Base-by-base conservation (phyloP, 2,888 invertebrate species). In the Frankliniella fusca region DNA sequence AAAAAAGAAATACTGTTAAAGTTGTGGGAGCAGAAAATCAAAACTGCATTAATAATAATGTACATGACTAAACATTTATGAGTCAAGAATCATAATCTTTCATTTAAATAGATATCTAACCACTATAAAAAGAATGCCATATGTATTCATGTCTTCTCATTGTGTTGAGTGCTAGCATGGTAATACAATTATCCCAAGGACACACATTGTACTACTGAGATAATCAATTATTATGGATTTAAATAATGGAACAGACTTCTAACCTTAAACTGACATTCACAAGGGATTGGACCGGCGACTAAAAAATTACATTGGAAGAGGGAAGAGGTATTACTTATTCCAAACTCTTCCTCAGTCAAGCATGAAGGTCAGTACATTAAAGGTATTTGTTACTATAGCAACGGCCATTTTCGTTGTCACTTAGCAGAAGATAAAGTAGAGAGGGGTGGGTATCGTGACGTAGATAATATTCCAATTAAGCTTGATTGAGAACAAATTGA, bases 341-440 rank as follows among this genome's bases (percentile, higher is more conserved):
- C 7, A 27, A 5, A 76, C 70, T 76, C 27, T 76, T 76, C 27
- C 23, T 76, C 70, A n/a, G 10, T 76, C 70, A 76, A 1, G 70
- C 70, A 76, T 76, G 70, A 76, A 76, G 70, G 70, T 76, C 70
- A 76, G 70, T 23, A 23, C 70, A 76, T 76, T 76, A 76, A 23
- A 76, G 70, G 70, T 76, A 76, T 76, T 76, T 76, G 70, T 76
- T 76, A 76, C 70, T 76, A 76, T 76, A 76, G 70, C 70, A 76
- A 76, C 70, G 70, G 38, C 70, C 70, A 76, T 76, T 76, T 76
- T 76, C 70, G 70, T 76, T 76, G 70, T 76, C 70, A 76, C 70
- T 76, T 76, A 76, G 70, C 70, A 76, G 70, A 76, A 76, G 70
- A 76, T 76, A 76, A 76, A 76, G 70, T 76, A 76, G 27, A 76